Evolutionary conservation across 2,888 invertebrate genomes (phyloP), one percentile per base, ranked within the genome.

Genomic region (Noctuana brunneofusca): DNA sequence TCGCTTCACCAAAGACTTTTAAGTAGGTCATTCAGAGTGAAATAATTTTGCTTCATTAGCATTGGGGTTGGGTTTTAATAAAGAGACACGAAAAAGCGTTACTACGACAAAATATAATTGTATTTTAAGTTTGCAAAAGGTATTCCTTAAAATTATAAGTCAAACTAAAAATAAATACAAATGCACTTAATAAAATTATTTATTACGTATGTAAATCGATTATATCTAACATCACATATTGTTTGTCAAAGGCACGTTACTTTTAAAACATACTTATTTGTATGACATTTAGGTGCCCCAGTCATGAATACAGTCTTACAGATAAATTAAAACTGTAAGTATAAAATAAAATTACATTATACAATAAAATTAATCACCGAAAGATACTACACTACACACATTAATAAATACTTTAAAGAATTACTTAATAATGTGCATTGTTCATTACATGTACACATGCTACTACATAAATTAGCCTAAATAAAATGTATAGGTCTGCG

Each of bases 161-260:
- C 66, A 71, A 4, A 12, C 14, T 22, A 22, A 22, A 24, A 60
- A 68, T 66, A 68, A 65, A 65, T 66, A 68, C 69, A 64, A 30
- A 57, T 59, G 50, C 65, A 65, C 30, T 63, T 68, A 66, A 64
- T 67, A 69, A 69, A 69, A 69, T 59, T 54, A 69, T 79, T 79
- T 76, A 79, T 78, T 78, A 63, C 2, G 11, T 43, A 18, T n/a
- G 70, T 66, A 66, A 69, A 68, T 73, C 60, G 70, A 65, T 64
- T 76, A 71, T 69, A 72, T 73, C 82, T 87, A 88, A 79, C 78
- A 89, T 89, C 88, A 88, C 88, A 87, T 83, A 72, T 73, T 77
- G 38, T 75, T 69, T 71, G 66, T 74, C 71, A 64, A 89, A 89
- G 89, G 89, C 89, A 89, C 89, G 81, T 75, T 70, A 71, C 66